Conservation (phyloP, 2,888 invertebrate genomes). For the Lampropteryx suffumata region DNA sequence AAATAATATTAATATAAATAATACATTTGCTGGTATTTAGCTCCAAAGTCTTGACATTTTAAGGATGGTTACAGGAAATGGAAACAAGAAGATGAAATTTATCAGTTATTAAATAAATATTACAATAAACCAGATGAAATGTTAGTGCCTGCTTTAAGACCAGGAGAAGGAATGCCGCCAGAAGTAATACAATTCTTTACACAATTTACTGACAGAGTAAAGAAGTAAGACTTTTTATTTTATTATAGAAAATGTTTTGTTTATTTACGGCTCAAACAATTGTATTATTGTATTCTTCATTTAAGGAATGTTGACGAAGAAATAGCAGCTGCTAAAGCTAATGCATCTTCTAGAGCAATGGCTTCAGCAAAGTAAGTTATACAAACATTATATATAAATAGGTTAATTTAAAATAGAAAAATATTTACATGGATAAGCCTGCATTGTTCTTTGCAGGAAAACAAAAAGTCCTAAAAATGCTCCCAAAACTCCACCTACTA, state of each 20-base stretch:
- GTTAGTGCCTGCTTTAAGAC: conserved; percentile 62
- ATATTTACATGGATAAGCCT: no score
- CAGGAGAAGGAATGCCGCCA: conserved; percentile 57
- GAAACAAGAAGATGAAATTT: conserved; percentile 69
- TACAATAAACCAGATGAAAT: conserved; percentile 73
- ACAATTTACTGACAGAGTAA: conserved; percentile 53
- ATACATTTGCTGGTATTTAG: no score
- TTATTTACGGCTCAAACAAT: no score
- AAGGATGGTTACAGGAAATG: conserved; percentile 53
- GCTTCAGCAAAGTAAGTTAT: conserved; percentile 45
- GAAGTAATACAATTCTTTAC: conserved; percentile 58
- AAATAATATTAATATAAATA: no score
- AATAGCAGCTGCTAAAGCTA: conserved; percentile 43
- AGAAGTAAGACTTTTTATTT: conserved; percentile 44
- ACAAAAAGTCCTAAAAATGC: conserved; percentile 50
- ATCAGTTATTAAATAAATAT: conserved; percentile 63
- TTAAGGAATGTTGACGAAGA: conserved; percentile 56
- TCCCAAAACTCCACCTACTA: conserved; percentile 28
- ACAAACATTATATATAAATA: no score
- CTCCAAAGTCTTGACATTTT: background rate
- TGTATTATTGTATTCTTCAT: background rate
- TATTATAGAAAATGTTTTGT: background rate
- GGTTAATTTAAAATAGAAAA: no score
- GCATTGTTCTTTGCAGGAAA: conserved; percentile 47
- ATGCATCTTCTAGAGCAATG: conserved; percentile 30